Conservation (phyloP, 2,888 invertebrate genomes). For the Drosophila maculinotata region DNA sequence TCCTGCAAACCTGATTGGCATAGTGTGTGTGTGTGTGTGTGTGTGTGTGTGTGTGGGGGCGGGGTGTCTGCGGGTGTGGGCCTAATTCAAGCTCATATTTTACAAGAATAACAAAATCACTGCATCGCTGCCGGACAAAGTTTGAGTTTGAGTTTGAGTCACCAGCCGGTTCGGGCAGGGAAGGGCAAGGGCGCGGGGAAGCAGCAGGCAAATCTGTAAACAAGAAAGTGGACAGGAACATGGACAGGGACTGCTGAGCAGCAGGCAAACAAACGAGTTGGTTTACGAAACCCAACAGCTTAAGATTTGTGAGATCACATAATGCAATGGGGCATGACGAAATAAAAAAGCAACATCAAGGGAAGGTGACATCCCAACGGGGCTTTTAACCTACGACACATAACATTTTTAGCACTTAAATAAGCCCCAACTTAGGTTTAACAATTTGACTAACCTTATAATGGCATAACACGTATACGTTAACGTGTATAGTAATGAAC, state of each 20-base stretch:
- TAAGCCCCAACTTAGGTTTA: no score
- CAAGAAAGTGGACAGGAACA: slow-evolving; percentile 55
- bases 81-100: slow-evolving; percentile 76
- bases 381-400: no score
- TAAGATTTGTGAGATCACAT: slow-evolving; percentile 44
- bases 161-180: no score
- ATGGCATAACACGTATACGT: no score
- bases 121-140: slow-evolving; percentile 64
- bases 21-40: slow-evolving; percentile 45
- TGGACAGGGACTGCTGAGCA: slow-evolving; percentile 37
- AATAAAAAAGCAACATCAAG: slow-evolving; percentile 1
- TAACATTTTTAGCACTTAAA: no score
- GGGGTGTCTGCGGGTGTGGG: no score
- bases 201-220: slow-evolving; percentile 49
- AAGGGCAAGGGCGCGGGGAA: background rate
- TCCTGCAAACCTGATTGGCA: slow-evolving; percentile 30
- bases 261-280: slow-evolving; percentile 54
- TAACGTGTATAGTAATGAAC: no score
- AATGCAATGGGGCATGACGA: slow-evolving; percentile 34
- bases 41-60: slow-evolving; percentile 36
- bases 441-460: no score
- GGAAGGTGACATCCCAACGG: background rate
- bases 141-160: slow-evolving; percentile 51
- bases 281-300: slow-evolving; percentile 49
- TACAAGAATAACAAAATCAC: slow-evolving; percentile 78